Percentiles rank a stretch among this genome's conserved stretches.
These are phyloP conservation scores for Calameuta pallipes DNA, from an alignment of 2,888 invertebrate genomes.

Conservation along the genomic window DNA sequence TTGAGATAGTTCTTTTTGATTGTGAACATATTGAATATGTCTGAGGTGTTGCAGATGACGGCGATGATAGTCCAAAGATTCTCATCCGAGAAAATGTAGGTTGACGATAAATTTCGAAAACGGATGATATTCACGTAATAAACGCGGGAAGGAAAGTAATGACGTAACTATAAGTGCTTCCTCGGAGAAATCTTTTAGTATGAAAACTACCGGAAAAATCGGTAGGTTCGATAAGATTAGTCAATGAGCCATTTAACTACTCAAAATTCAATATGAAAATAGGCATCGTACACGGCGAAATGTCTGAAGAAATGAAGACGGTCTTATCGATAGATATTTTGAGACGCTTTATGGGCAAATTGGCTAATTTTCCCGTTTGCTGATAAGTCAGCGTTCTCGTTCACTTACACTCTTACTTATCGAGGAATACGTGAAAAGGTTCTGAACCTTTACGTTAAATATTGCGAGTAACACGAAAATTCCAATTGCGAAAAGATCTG, in stretches of 20 bases:
- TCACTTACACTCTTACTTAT: background rate
- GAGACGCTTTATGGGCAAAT: background rate
- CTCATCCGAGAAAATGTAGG: background rate
- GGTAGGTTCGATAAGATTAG: background rate
- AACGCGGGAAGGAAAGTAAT: background rate
- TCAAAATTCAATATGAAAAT: background rate
- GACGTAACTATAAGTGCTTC: background rate
- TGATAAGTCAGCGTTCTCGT: background rate
- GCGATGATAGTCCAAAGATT: background rate
- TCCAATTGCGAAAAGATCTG: constrained; percentile 31
- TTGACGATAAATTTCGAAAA: background rate
- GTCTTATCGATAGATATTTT: background rate
- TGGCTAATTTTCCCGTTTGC: background rate
- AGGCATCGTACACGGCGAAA: background rate
- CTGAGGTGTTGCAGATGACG: background rate
- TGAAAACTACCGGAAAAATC: background rate
- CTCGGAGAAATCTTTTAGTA: background rate
- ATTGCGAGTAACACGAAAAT: background rate
- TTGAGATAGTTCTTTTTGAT: background rate
- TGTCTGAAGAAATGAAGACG: background rate
- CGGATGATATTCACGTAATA: background rate
- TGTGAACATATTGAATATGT: background rate
- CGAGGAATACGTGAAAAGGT: background rate
- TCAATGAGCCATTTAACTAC: background rate
- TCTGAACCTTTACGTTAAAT: background rate